Percentiles rank a stretch among this genome's conserved stretches.
Conservation (phyloP, 2,888 invertebrate genomes). For the Tanypteryx hageni region DNA sequence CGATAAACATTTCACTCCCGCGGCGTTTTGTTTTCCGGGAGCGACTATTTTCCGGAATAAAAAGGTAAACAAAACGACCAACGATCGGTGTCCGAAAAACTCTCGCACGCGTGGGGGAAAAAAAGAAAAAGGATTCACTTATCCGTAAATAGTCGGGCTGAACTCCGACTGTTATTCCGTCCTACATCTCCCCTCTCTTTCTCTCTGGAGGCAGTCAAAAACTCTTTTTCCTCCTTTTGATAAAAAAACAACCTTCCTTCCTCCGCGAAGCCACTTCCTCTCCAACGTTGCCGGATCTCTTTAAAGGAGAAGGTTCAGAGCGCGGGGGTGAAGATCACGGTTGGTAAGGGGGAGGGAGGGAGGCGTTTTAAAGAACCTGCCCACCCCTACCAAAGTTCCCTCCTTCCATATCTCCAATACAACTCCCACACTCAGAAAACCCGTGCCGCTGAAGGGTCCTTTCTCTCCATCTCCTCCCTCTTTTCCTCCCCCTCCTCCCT, state of each 20-base stretch:
- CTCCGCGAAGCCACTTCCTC: not conserved
- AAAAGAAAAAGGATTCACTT: not conserved
- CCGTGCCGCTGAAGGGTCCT: too few relatives aligned
- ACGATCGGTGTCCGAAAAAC: not conserved
- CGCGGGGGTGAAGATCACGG: conserved; percentile 4
- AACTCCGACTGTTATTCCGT: not conserved
- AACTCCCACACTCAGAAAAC: too few relatives aligned
- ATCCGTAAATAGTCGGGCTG: not conserved
- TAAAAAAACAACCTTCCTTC: not conserved
- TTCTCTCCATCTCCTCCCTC: too few relatives aligned
- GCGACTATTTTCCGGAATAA: not conserved
- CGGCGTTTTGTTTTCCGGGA: too few relatives aligned
- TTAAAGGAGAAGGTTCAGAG: conserved; percentile 5
- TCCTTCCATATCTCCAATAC: too few relatives aligned
- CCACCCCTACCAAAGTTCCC: not conserved
- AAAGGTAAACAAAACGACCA: not conserved
- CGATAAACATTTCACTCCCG: too few relatives aligned
- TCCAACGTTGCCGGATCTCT: not conserved
- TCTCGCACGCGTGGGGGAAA: not conserved
- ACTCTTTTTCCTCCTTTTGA: not conserved
- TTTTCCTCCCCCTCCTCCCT: too few relatives aligned
- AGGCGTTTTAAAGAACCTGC: not conserved
- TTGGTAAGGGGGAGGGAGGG: not conserved
- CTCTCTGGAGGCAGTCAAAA: too few relatives aligned
- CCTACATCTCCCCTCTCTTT: not conserved